Percentiles rank a stretch among this genome's conserved stretches.
These are phyloP conservation scores for Drosophila mimetica DNA, from an alignment of 2,888 invertebrate species.

Conservation along the genomic window DNA sequence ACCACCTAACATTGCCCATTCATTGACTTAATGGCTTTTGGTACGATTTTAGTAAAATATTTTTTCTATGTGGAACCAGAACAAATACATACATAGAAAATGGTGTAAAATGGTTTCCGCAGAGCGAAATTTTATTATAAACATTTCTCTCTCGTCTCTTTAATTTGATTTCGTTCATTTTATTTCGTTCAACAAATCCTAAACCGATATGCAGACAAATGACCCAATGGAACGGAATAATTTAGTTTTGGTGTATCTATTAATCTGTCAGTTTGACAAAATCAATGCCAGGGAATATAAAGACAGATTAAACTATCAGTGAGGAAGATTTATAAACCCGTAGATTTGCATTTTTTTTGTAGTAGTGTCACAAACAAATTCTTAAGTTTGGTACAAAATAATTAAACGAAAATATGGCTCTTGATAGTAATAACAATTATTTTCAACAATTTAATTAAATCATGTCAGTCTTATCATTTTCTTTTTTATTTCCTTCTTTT, in stretches of 20 bases:
- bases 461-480: too few relatives aligned
- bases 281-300: background rate
- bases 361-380: too few relatives aligned
- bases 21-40: conserved; percentile 40
- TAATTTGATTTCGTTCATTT: conserved; percentile 1
- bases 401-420: background rate
- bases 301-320: background rate
- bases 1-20: conserved; percentile 12
- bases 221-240: background rate
- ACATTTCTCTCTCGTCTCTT: background rate
- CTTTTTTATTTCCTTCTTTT: too few relatives aligned
- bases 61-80: background rate
- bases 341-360: too few relatives aligned
- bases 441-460: too few relatives aligned
- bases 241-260: conserved; percentile 1
- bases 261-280: background rate
- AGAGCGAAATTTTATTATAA: background rate
- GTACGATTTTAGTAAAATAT: background rate
- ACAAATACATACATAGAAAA: background rate
- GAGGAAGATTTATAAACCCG: too few relatives aligned
- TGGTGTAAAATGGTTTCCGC: background rate
- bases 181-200: conserved; percentile 5
- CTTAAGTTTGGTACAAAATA: background rate
- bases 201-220: background rate
- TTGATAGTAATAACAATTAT: background rate